These are phyloP conservation scores for Leptopilina boulardi DNA, from an alignment of 1,140 invertebrate genomes.

Conservation along the genomic window DNA sequence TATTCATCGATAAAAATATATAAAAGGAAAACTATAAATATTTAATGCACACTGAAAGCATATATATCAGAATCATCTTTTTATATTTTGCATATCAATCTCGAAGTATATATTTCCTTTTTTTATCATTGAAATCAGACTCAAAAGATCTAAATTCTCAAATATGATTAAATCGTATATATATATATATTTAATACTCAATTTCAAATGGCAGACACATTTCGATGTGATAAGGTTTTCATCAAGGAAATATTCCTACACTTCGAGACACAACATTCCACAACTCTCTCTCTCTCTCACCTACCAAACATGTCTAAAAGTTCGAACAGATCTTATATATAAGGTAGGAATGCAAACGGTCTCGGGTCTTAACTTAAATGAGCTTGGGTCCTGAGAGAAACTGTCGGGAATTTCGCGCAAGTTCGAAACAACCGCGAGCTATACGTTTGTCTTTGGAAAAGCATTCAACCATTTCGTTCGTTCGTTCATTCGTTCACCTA, in stretches of 20 bases:
- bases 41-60: no score
- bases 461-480: slow-evolving; percentile 24
- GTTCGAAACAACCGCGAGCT: slow-evolving; percentile 42
- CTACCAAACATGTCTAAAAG: slow-evolving; percentile 6
- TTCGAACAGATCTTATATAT: slow-evolving; percentile 31
- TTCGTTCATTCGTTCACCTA: background rate
- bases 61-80: no score
- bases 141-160: no score
- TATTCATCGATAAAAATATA: no score
- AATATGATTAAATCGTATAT: no score
- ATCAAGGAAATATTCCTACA: background rate
- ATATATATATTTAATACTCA: no score
- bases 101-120: no score
- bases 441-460: slow-evolving; percentile 38
- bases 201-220: background rate
- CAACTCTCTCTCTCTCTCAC: background rate
- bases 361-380: slow-evolving; percentile 42
- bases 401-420: slow-evolving; percentile 16
- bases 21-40: no score
- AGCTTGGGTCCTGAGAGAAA: slow-evolving; percentile 18
- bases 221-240: background rate
- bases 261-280: slow-evolving; percentile 3
- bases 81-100: no score
- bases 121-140: no score
- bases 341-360: slow-evolving; percentile 39